These are phyloP conservation scores for Nomada lathburiana DNA, from an alignment of 2,888 invertebrate genomes.

Conservation along the genomic window DNA sequence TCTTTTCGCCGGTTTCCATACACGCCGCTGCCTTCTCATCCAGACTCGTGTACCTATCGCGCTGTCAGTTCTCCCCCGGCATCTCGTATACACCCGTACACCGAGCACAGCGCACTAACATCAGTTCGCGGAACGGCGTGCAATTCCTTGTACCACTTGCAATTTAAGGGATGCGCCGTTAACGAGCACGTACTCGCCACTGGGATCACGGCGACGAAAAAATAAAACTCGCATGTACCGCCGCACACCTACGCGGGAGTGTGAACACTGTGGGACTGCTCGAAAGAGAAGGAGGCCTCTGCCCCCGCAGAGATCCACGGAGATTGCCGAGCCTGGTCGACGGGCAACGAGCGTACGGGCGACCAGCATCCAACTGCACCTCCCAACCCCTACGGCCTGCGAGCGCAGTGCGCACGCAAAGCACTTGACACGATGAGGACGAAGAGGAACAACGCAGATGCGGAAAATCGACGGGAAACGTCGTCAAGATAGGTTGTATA, in stretches of 20 bases:
- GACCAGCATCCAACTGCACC: slow-evolving; percentile 61
- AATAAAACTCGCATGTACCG: slow-evolving; percentile 56
- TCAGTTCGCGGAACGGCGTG: background rate
- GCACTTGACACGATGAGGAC: slow-evolving; percentile 60
- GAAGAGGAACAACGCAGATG: slow-evolving; percentile 60
- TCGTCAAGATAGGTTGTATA: slow-evolving; percentile 36
- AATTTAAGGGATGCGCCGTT: slow-evolving; percentile 12
- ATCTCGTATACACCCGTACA: background rate
- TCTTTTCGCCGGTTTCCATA: slow-evolving; percentile 17
- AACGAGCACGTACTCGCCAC: slow-evolving; percentile 39
- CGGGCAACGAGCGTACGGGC: slow-evolving; percentile 60
- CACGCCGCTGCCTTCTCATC: slow-evolving; percentile 8
- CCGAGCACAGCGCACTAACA: background rate
- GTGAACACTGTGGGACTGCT: slow-evolving; percentile 70
- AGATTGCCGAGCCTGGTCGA: slow-evolving; percentile 76
- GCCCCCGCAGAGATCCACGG: slow-evolving; percentile 84
- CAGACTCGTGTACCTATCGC: background rate
- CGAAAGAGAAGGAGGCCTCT: slow-evolving; percentile 77
- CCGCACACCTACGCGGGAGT: slow-evolving; percentile 73
- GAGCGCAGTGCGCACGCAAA: slow-evolving; percentile 66
- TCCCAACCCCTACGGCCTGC: slow-evolving; percentile 59
- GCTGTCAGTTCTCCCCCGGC: slow-evolving; percentile 1
- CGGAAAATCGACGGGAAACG: slow-evolving; percentile 62
- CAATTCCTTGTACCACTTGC: slow-evolving; percentile 22
- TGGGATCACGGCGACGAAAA: slow-evolving; percentile 44